Evolutionary conservation across 1,140 invertebrate genomes (phyloP).

Genomic region (Aleiodes sp.): DNA sequence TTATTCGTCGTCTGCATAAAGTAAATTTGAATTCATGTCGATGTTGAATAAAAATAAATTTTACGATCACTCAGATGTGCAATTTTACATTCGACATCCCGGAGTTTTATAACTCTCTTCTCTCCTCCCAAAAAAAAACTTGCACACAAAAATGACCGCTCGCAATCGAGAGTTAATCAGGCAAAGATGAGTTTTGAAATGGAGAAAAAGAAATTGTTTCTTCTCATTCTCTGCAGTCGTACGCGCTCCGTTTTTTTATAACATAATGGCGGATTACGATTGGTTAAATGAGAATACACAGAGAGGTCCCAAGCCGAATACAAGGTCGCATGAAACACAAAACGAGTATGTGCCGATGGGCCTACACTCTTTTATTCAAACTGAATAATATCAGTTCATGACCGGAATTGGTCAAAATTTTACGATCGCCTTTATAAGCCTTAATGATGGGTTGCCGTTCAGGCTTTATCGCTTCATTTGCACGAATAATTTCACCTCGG

Average conservation of each 20-base stretch:
- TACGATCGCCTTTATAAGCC: conserved; percentile 42
- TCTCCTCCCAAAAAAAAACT: not conserved
- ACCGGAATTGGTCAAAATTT: conserved; percentile 39
- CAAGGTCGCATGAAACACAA: no score
- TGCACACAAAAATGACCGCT: not conserved
- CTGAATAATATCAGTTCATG: not conserved
- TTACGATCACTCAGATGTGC: not conserved
- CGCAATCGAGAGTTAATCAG: conserved; percentile 17
- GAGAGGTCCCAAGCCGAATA: not conserved
- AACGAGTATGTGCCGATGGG: not conserved
- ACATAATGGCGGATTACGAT: not conserved
- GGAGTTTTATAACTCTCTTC: not conserved
- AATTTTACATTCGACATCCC: conserved; percentile 11
- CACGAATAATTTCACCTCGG: conserved; percentile 35
- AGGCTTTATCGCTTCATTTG: conserved; percentile 43
- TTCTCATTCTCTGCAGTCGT: not conserved
- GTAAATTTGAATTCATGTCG: conserved; percentile 6
- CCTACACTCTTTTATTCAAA: not conserved
- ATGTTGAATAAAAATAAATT: conserved; percentile 10
- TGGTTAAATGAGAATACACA: not conserved
- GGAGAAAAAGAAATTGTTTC: conserved; percentile 5
- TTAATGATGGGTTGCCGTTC: conserved; percentile 39
- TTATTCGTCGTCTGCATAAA: not conserved
- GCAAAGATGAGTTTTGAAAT: conserved; percentile 8
- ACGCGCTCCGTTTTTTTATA: not conserved